Evolutionary conservation across 2,113 vertebrate species (phyloP).

Genomic region (Struthidea cinerea): DNA sequence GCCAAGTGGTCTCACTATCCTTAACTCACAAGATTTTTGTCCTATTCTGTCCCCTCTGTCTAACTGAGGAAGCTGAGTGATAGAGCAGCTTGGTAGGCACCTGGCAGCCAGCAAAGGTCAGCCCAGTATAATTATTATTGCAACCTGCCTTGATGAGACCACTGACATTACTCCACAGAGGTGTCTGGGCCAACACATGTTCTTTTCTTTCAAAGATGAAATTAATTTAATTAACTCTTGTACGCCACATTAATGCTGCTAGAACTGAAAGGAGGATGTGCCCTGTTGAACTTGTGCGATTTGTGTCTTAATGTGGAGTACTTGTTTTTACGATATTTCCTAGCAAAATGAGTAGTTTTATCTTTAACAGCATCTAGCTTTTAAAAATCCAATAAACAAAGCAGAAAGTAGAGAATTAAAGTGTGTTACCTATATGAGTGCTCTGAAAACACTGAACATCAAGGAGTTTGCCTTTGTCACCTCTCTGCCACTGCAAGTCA

Average conservation of each 20-base stretch:
- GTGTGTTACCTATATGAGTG: constrained; percentile 11
- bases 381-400: constrained; percentile 21
- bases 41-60: neutral
- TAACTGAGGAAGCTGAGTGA: neutral
- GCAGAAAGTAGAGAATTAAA: constrained; percentile 15
- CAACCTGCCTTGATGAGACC: constrained; percentile 12
- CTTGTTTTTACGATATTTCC: neutral
- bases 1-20: neutral
- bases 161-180: neutral
- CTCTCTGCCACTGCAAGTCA: constrained; percentile 43
- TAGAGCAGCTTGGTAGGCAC: neutral
- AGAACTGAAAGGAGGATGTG: neutral
- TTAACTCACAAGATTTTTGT: neutral
- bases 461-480: constrained; percentile 31
- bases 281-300: neutral
- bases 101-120: neutral
- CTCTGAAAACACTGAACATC: neutral
- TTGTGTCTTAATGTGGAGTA: neutral
- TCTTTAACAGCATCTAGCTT: neutral
- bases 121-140: constrained; percentile 3
- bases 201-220: neutral
- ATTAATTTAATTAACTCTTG: neutral
- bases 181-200: neutral
- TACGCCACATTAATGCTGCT: neutral
- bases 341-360: constrained; percentile 6